Conservation (phyloP, 2,113 vertebrate genomes). For the Macrotis lagotis region DNA sequence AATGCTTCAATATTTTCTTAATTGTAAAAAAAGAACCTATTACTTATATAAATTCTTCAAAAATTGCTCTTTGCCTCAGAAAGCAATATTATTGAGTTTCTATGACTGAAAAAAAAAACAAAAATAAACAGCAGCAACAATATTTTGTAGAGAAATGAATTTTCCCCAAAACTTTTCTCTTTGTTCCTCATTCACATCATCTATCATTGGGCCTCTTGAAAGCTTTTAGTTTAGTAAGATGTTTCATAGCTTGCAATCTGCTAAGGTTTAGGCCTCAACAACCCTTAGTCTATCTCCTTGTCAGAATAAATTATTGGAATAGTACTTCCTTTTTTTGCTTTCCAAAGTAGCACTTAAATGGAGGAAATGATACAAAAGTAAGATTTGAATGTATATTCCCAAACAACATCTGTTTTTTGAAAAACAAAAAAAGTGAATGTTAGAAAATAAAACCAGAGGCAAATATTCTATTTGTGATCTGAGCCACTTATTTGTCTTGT, state of each 20-base stretch:
- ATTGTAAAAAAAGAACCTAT: too few species aligned
- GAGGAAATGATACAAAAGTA: slow-evolving; percentile 44
- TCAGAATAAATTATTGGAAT: not conserved
- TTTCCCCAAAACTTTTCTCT: too few species aligned
- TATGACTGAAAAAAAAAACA: too few species aligned
- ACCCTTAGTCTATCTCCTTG: too few species aligned
- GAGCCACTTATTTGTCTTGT: slow-evolving; percentile 13
- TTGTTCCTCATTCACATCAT: too few species aligned
- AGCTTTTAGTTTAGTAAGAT: not conserved
- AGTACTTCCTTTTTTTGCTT: not conserved
- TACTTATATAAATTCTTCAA: too few species aligned
- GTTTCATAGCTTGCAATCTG: not conserved
- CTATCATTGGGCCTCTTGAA: not conserved
- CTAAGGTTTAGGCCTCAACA: too few species aligned
- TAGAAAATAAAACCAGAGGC: slow-evolving; percentile 4
- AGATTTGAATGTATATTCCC: not conserved
- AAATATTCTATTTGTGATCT: slow-evolving; percentile 18
- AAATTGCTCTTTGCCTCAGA: too few species aligned
- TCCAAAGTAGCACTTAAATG: not conserved
- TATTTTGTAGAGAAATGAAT: too few species aligned
- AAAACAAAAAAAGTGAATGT: slow-evolving; percentile 2
- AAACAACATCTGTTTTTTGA: slow-evolving; percentile 52
- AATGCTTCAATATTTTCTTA: too few species aligned
- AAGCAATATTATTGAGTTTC: too few species aligned
- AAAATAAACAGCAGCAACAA: too few species aligned